Conservation (phyloP, 2,888 invertebrate genomes). For the Antitype chi region DNA sequence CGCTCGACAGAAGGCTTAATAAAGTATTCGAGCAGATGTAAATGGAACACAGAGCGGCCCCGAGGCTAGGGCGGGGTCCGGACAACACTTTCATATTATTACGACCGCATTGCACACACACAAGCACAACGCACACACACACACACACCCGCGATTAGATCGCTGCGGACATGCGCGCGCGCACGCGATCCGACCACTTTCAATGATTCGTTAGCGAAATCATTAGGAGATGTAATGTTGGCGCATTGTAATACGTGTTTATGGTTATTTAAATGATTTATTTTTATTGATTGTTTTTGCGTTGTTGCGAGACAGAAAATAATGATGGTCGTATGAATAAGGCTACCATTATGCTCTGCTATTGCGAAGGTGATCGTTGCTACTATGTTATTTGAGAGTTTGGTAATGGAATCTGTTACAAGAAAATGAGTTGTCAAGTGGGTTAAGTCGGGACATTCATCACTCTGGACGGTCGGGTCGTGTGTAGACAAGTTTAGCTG, state of each 20-base stretch:
- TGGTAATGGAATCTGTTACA: slow-evolving; percentile 87
- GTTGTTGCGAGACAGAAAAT: slow-evolving; percentile 90
- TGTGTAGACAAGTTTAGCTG: slow-evolving; percentile 64
- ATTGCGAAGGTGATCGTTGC: slow-evolving; percentile 87
- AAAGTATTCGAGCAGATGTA: slow-evolving; percentile 89
- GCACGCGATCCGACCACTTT: slow-evolving; percentile 90
- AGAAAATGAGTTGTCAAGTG: slow-evolving; percentile 90
- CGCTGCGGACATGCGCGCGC: slow-evolving; percentile 78
- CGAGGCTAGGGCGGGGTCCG: slow-evolving; percentile 90
- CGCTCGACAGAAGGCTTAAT: slow-evolving; percentile 87
- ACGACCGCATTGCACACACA: slow-evolving; percentile 81
- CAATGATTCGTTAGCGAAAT: slow-evolving; percentile 91
- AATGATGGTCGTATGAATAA: slow-evolving; percentile 88
- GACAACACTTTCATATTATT: slow-evolving; percentile 90
- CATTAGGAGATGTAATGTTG: slow-evolving; percentile 90
- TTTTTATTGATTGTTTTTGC: slow-evolving; percentile 91
- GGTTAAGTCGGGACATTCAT: slow-evolving; percentile 83
- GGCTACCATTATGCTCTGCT: slow-evolving; percentile 85
- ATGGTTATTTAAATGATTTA: slow-evolving; percentile 91
- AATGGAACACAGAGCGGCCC: slow-evolving; percentile 87
- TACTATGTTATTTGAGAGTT: slow-evolving; percentile 87
- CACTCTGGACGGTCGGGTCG: slow-evolving; percentile 71
- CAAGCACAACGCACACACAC: slow-evolving; percentile 75
- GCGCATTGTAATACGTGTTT: slow-evolving; percentile 90
- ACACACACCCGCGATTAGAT: slow-evolving; percentile 75